A percentile compares a stretch with the other conserved stretches of the same genome.
Evolutionary conservation across 2,113 vertebrate genomes (phyloP).

Genomic region (Calcarius ornatus): DNA sequence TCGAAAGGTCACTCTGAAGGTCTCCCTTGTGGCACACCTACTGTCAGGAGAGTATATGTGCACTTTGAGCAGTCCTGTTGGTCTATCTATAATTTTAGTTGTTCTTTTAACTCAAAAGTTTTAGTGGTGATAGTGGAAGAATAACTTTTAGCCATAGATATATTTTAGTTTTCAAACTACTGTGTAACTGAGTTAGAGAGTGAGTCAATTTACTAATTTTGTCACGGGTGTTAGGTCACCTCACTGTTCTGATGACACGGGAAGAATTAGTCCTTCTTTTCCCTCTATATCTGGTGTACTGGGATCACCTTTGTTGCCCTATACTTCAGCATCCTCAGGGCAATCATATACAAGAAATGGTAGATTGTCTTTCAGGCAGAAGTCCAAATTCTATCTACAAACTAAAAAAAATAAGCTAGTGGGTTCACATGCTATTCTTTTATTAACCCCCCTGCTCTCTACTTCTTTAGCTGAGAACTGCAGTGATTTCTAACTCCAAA

Average conservation of each 20-base stretch:
- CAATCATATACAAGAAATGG: not conserved
- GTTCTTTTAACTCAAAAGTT: not conserved
- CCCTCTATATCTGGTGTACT: not conserved
- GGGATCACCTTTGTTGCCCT: not conserved
- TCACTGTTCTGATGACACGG: constrained; percentile 5
- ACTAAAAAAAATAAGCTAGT: not conserved
- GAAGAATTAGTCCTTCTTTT: not conserved
- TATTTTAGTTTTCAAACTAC: not conserved
- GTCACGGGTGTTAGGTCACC: not conserved
- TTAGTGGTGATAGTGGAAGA: not conserved
- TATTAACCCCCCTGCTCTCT: not conserved
- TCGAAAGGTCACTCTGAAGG: not conserved
- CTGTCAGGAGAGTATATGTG: not conserved
- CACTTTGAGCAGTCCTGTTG: not conserved
- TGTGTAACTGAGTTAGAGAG: not conserved
- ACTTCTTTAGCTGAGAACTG: not conserved
- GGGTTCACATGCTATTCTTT: not conserved
- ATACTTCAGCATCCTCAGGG: not conserved
- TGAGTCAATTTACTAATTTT: not conserved
- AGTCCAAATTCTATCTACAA: not conserved
- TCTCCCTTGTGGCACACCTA: not conserved
- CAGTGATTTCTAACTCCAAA: not conserved
- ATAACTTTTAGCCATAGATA: not conserved
- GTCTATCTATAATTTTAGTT: not conserved
- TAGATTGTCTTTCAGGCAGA: not conserved